Conservation (phyloP, 2,113 vertebrate genomes). For the Oreocharis arfaki region DNA sequence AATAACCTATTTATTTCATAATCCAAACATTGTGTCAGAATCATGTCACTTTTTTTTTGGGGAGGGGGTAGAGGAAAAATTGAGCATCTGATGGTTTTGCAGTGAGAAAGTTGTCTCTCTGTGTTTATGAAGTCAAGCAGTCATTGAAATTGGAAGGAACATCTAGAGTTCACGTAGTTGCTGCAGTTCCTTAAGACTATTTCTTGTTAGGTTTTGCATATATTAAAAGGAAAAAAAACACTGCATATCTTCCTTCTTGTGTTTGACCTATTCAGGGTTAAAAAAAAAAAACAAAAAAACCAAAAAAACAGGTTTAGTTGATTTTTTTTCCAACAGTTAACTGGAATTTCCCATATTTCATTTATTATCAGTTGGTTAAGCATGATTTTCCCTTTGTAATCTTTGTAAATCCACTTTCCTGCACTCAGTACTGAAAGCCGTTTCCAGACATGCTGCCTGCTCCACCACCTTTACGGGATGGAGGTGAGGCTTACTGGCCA, state of each 20-base stretch:
- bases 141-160: neutral
- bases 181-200: neutral
- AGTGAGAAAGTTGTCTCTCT: neutral
- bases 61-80: fast-evolving
- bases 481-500: neutral
- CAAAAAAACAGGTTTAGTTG: no score
- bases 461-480: neutral
- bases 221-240: neutral
- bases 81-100: neutral
- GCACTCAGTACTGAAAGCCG: neutral
- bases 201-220: neutral
- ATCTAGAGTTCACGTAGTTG: neutral
- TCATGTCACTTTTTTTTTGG: fast-evolving
- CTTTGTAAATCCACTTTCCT: neutral
- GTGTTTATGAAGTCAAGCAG: neutral
- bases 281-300: neutral
- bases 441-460: neutral
- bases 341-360: neutral
- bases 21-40: neutral
- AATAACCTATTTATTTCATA: neutral
- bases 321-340: neutral
- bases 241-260: neutral
- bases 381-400: neutral
- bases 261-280: neutral
- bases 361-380: neutral